phyloP scores from a whole-genome alignment of 23 tunicate genomes.

The Ciona savignyi region DNA sequence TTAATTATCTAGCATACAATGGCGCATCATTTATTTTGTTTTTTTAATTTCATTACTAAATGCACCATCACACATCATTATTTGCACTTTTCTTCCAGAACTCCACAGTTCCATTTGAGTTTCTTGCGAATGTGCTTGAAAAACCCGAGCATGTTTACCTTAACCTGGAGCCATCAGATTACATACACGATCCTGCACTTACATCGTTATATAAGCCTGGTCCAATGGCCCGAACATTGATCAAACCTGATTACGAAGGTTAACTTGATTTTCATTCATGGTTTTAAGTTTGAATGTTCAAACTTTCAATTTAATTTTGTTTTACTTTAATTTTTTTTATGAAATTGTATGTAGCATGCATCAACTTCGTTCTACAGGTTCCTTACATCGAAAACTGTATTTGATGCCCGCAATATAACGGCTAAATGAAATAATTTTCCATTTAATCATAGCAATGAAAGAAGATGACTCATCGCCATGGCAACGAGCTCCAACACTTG shows the following conservation, averaged over 20 bases:
- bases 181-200: conserved; percentile 36
- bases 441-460: background rate
- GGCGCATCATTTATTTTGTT: no score
- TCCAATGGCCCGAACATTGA: conserved; percentile 15
- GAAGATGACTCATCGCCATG: conserved; percentile 36
- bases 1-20: no score
- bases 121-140: conserved; percentile 45
- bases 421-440: no score
- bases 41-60: no score
- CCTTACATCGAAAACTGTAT: no score
- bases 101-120: conserved; percentile 20
- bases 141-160: conserved; percentile 64
- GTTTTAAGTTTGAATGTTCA: background rate
- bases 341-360: no score
- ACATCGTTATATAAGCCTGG: conserved; percentile 44
- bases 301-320: no score
- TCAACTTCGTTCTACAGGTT: no score
- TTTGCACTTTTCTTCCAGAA: no score
- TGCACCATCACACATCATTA: no score
- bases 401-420: no score
- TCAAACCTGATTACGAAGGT: conserved; percentile 37
- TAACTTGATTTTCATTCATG: background rate
- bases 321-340: no score
- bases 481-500: conserved; percentile 11
- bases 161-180: conserved; percentile 43